Conservation (phyloP, 2,797 vertebrate species). For the Podarcis siculus region DNA sequence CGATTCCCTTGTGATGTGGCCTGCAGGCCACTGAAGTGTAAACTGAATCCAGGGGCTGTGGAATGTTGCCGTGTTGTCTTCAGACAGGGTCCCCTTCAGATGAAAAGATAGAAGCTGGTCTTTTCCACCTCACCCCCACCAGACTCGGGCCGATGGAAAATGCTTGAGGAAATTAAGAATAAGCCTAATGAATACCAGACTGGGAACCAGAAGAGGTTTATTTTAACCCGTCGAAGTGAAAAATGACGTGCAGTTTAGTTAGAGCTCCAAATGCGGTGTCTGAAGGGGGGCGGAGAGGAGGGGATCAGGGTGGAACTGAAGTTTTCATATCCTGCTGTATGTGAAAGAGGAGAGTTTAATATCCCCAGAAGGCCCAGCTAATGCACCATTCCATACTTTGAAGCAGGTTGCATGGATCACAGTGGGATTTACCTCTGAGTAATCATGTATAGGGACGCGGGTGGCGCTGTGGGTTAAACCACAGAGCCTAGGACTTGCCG, state of each 20-base stretch:
- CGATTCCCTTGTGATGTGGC: not conserved
- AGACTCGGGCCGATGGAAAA: constrained; percentile 28
- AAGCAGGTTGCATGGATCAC: not conserved
- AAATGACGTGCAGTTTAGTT: constrained; percentile 48
- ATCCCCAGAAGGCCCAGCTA: not conserved
- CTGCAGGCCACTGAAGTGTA: fast-evolving
- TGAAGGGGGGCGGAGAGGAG: not conserved
- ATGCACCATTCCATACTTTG: not conserved
- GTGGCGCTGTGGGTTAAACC: too few species aligned
- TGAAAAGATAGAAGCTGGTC: not conserved
- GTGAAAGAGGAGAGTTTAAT: not conserved
- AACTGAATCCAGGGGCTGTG: not conserved
- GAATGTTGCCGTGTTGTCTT: not conserved
- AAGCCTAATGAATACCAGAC: constrained; percentile 67
- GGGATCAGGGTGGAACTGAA: not conserved
- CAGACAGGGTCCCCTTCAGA: not conserved
- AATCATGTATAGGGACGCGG: not conserved
- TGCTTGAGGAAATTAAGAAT: constrained; percentile 54
- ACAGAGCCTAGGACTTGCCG: too few species aligned
- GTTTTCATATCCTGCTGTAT: not conserved
- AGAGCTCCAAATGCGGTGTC: not conserved
- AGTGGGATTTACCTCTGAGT: not conserved
- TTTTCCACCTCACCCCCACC: constrained; percentile 19
- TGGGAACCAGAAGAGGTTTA: constrained; percentile 25
- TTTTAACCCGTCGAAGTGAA: constrained; percentile 66